These are phyloP conservation scores for Pitta sordida DNA, from an alignment of 2,113 vertebrate genomes.

Conservation along the genomic window DNA sequence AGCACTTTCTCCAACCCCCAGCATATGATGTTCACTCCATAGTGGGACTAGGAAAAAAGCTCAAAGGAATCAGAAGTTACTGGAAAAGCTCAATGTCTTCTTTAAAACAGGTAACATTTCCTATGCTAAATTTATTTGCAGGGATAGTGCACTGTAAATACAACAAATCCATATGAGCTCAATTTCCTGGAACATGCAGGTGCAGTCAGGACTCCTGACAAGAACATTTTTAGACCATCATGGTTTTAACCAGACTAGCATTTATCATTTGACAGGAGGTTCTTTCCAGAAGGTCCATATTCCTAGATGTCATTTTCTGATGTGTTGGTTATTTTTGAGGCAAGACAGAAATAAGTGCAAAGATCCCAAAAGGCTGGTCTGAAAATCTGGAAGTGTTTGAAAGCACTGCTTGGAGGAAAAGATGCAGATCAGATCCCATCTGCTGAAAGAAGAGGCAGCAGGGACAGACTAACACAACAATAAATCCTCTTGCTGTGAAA, in stretches of 20 bases:
- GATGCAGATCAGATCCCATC: background rate
- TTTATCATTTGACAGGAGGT: background rate
- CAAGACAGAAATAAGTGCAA: background rate
- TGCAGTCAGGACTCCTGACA: background rate
- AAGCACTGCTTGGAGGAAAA: background rate
- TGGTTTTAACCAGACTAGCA: background rate
- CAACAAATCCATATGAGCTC: background rate
- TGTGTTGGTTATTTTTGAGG: background rate
- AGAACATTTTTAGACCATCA: background rate
- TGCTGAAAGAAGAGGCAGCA: background rate
- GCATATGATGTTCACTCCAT: background rate
- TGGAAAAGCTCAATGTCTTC: background rate
- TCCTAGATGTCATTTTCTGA: background rate
- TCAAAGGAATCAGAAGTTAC: background rate
- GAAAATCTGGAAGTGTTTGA: background rate
- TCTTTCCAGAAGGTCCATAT: background rate
- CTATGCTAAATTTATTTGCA: background rate
- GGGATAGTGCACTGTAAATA: background rate
- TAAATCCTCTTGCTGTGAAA: background rate
- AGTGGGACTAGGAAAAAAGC: background rate
- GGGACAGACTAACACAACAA: background rate
- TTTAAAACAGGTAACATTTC: background rate
- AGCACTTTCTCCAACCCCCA: background rate
- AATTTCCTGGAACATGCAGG: background rate
- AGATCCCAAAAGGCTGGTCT: background rate